Percentiles rank a stretch among this genome's conserved stretches.
phyloP scores from a whole-genome alignment of 37 sponge, comb jelly and placozoan species.

The Diacarnus erythraeanus region DNA sequence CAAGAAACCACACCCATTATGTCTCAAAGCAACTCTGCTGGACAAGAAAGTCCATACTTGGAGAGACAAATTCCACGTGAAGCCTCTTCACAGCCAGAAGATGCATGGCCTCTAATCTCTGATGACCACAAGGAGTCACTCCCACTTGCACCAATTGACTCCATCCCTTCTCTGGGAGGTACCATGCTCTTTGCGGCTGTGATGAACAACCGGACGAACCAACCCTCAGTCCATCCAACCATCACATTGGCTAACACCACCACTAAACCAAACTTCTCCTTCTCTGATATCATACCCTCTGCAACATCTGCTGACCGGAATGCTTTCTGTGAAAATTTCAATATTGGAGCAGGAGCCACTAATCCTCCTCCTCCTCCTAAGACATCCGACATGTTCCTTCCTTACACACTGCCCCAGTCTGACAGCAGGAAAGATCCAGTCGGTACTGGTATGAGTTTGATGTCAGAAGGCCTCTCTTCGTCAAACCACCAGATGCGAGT shows the following conservation, averaged over 20 bases:
- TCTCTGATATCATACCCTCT: no score
- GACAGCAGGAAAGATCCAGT: background rate
- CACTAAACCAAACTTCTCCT: background rate
- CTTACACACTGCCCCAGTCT: background rate
- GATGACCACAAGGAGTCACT: conserved; percentile 9
- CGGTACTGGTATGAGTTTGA: no score
- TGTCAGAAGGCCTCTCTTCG: no score
- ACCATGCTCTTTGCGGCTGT: conserved; percentile 11
- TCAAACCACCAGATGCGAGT: no score
- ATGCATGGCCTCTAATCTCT: conserved; percentile 35
- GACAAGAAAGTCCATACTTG: conserved; percentile 27
- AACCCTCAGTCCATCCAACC: background rate
- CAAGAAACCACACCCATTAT: background rate
- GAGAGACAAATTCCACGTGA: conserved; percentile 7
- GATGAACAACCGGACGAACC: background rate
- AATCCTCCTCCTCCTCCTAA: background rate
- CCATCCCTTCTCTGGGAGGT: background rate
- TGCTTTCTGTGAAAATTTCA: no score
- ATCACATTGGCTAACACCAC: background rate
- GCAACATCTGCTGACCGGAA: no score
- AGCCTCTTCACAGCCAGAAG: conserved; percentile 31
- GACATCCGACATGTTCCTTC: no score
- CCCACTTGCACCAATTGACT: background rate
- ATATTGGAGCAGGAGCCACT: no score
- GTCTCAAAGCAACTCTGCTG: background rate